Percentiles rank a stretch among this genome's conserved stretches.
Evolutionary conservation across 2,888 invertebrate species (phyloP).

Genomic region (Tinea pellionella): DNA sequence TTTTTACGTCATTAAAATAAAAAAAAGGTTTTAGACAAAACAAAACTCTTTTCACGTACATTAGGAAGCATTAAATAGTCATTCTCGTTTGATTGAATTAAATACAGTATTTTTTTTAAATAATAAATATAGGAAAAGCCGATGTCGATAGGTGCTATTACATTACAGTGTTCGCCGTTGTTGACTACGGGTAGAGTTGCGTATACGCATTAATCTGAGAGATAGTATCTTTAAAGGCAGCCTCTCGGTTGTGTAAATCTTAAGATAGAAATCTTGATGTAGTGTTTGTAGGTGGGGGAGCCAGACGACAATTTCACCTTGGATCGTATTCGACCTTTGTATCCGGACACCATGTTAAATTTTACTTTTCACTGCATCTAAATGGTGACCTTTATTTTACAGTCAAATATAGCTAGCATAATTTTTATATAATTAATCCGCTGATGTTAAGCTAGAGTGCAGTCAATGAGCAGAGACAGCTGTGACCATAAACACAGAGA

Average conservation of each 20-base stretch:
- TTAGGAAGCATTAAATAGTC: no score
- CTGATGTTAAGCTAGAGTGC: no score
- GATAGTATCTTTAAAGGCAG: constrained; percentile 51
- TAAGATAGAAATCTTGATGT: constrained; percentile 57
- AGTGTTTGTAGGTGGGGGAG: constrained; percentile 24
- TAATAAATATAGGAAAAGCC: background rate
- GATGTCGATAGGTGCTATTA: background rate
- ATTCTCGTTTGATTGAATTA: no score
- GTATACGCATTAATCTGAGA: constrained; percentile 50
- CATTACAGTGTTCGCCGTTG: background rate
- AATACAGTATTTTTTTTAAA: background rate
- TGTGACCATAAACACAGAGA: no score
- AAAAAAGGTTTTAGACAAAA: background rate
- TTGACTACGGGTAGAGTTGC: constrained; percentile 9
- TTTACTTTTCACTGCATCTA: background rate
- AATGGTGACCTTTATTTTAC: background rate
- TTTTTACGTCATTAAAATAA: background rate
- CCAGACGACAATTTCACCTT: constrained; percentile 12
- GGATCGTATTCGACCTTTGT: constrained; percentile 5
- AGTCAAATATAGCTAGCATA: no score
- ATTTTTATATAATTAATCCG: no score
- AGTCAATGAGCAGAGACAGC: no score
- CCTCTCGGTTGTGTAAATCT: constrained; percentile 40
- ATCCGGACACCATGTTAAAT: background rate
- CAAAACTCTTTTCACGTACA: no score